Base-by-base conservation (phyloP, 2,797 vertebrate species). In the Lutjanus campechanus region DNA sequence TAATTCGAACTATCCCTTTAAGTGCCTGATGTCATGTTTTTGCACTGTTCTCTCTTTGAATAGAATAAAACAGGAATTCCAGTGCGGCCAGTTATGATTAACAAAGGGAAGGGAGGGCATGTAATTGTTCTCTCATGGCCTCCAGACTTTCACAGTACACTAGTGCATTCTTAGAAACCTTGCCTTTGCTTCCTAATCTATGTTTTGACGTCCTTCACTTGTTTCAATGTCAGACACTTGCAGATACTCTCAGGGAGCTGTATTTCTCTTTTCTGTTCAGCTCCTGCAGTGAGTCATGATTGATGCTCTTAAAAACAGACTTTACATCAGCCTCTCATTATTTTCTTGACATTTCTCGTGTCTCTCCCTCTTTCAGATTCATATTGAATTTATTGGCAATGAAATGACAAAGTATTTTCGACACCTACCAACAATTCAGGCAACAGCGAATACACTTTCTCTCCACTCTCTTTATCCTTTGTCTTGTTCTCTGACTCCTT, bases 11-110 rank as follows among this genome's bases (percentile, higher is more conserved):
- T 46, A 12, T 46, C 13, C 13, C 46, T 59, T 50, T 13, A 15
- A 54, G 43, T 25, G 6, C 13, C 22, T 16, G 10, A 56, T 20
- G 17, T 58, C 22, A 36, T 65, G 7, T 61, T 69, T 71, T 36
- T 36, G 29, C 5, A 5, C 29, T 36, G 29, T 36, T 36, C 29
- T 68, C 22, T 54, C 11, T 69, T 17, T 44, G 29, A 17, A 29
- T 17, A 63, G 40, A 84, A 56, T 69, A 76, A 80, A 56, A 43
- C 19, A 62, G n/a, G 61, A 44, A 65, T 67, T 73, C 49, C 54
- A 41, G 8, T 51, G 46, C 15, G 67, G 11, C 53, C 29, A 44
- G 17, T 43, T 25, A 20, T 10, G 69, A 68, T 47, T 53, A 64
- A 68, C 12, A 55, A 17, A 9, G 50, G 13, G 41, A 56, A 64